Evolutionary conservation across 2,113 vertebrate species (phyloP), one percentile per base, ranked within the genome.

Genomic region (Glaucidium brasilianum): DNA sequence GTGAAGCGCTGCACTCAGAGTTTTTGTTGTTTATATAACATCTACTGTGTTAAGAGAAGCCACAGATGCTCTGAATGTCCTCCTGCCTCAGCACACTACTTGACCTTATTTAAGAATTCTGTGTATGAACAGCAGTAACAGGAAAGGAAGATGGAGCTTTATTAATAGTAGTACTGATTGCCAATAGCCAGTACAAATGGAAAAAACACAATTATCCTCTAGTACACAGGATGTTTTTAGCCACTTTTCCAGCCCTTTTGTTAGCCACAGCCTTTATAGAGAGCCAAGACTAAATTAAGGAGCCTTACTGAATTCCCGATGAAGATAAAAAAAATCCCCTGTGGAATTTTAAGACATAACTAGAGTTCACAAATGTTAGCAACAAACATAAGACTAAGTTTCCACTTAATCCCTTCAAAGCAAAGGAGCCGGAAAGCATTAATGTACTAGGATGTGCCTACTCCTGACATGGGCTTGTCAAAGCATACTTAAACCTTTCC

Each of bases 1-100:
- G 53, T 5, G 35, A 84, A 75, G 86, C 73, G 72, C 0, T 27
- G 49, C 64, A 37, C n/a, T 72, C 41, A 0, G 5, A 0, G 1
- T 10, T 66, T 58, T 3, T 7, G 5, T 39, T 19, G 27, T 21
- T 4, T 64, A 15, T 56, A 25, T 37, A 75, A 26, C 39, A 64
- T 29, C 41, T 30, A 5, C 53, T 4, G 1, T 2, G 12, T 55
- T 30, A 41, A n/a, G 35, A 53, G 32, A 78, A 77, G 56, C 37
- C 56, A 78, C n/a, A 41, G 60, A 72, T 13, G 49, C 39, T 60
- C 63, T 14, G 3, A n/a, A 19, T 3, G 2, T 39, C 59, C 50
- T 63, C 45, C 64, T 82, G 76, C 19, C 43, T 94, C 83, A 81
- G 77, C 66, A 85, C 21, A 11, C n/a, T 23, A 15, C 35, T 64